These are phyloP conservation scores for Gobiocypris rarus DNA, from an alignment of 2,113 vertebrate species.

Conservation along the genomic window DNA sequence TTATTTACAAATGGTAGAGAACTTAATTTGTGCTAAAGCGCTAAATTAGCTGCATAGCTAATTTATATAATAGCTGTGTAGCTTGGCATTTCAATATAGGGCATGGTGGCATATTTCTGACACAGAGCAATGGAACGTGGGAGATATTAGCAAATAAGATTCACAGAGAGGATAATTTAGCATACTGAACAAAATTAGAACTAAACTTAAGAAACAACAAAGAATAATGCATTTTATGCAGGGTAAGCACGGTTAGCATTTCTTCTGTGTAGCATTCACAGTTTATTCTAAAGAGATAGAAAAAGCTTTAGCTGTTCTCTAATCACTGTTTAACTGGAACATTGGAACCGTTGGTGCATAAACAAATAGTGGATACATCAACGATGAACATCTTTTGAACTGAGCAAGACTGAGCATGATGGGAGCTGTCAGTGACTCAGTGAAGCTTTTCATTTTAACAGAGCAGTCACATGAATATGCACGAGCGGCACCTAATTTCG, in stretches of 20 bases:
- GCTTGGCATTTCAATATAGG: conserved; percentile 31
- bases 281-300: neutral
- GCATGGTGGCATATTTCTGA: conserved; percentile 20
- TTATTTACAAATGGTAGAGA: conserved; percentile 21
- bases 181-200: neutral
- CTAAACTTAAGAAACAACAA: neutral
- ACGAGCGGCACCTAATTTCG: neutral
- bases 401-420: conserved; percentile 3
- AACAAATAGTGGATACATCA: neutral
- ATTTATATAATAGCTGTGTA: neutral
- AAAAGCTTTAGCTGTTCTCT: conserved; percentile 8
- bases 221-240: neutral
- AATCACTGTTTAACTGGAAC: conserved; percentile 18
- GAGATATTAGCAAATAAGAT: conserved; percentile 27
- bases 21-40: neutral
- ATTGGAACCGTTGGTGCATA: neutral
- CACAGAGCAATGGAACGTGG: neutral
- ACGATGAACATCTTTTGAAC: conserved; percentile 15
- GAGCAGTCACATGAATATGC: neutral
- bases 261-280: neutral
- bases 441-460: conserved; percentile 9
- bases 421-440: conserved; percentile 22
- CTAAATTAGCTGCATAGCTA: conserved; percentile 16
- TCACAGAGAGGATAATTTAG: neutral
- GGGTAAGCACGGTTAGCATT: neutral